Evolutionary conservation across 2,888 invertebrate genomes (phyloP).

Genomic region (Timema podura): DNA sequence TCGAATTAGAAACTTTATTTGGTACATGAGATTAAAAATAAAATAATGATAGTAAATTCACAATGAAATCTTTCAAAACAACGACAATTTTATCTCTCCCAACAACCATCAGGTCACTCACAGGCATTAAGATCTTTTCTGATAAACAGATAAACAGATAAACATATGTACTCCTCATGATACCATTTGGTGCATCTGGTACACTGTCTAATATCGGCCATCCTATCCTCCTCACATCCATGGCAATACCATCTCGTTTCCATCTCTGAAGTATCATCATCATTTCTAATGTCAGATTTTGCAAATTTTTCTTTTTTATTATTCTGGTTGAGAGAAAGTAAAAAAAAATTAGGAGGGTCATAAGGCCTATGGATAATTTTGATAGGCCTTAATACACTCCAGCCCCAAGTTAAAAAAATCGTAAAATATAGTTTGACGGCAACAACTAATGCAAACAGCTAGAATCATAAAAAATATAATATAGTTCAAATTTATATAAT

Average conservation of each 20-base stretch:
- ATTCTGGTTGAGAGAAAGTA: too few relatives aligned
- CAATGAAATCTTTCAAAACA: neutral
- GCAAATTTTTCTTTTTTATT: neutral
- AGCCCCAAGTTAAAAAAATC: too few relatives aligned
- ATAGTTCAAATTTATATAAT: too few relatives aligned
- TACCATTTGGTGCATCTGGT: neutral
- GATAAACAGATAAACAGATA: too few relatives aligned
- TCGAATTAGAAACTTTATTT: neutral
- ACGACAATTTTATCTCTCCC: neutral
- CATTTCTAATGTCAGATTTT: neutral
- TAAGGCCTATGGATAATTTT: too few relatives aligned
- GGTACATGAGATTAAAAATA: neutral
- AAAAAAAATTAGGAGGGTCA: too few relatives aligned
- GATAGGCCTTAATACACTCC: too few relatives aligned
- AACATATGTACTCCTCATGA: neutral
- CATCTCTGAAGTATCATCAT: too few relatives aligned
- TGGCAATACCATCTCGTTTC: neutral
- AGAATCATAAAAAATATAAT: too few relatives aligned
- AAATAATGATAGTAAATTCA: neutral
- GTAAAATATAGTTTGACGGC: too few relatives aligned
- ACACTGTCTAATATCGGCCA: neutral
- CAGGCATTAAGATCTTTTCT: neutral
- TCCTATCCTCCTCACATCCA: neutral
- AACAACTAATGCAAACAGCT: too few relatives aligned
- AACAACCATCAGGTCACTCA: neutral